These are phyloP conservation scores for Tenthredo notha DNA, from an alignment of 2,888 invertebrate genomes.

Conservation along the genomic window DNA sequence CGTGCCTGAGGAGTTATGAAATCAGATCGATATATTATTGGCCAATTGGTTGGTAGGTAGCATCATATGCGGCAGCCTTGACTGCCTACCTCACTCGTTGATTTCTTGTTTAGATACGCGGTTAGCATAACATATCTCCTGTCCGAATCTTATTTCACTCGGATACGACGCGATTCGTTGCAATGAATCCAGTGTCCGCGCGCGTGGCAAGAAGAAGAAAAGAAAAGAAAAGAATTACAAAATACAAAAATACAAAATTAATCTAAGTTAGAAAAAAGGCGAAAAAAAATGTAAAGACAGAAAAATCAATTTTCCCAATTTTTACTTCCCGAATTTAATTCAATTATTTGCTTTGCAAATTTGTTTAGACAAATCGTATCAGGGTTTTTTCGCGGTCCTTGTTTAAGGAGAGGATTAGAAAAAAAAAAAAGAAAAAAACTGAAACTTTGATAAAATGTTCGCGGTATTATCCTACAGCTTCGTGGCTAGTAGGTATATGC, in stretches of 20 bases:
- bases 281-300: neutral
- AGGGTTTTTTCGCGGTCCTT: too few species aligned
- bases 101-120: constrained; percentile 47
- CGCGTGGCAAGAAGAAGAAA: too few species aligned
- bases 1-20: constrained; percentile 44
- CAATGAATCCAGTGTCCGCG: neutral
- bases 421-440: neutral
- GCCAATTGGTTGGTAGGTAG: constrained; percentile 38
- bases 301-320: neutral
- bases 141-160: constrained; percentile 45
- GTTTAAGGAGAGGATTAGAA: neutral
- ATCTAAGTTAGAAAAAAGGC: neutral
- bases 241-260: neutral
- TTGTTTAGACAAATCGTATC: neutral
- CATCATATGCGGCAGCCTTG: constrained; percentile 33
- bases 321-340: neutral
- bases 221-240: neutral
- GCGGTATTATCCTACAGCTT: neutral
- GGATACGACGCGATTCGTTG: neutral
- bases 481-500: neutral
- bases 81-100: constrained; percentile 27
- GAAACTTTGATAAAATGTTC: neutral
- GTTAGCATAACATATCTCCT: constrained; percentile 35
- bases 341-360: neutral
- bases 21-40: constrained; percentile 53